phyloP scores from a whole-genome alignment of 2,797 vertebrate genomes.

The Alcedo quadribrachys region DNA sequence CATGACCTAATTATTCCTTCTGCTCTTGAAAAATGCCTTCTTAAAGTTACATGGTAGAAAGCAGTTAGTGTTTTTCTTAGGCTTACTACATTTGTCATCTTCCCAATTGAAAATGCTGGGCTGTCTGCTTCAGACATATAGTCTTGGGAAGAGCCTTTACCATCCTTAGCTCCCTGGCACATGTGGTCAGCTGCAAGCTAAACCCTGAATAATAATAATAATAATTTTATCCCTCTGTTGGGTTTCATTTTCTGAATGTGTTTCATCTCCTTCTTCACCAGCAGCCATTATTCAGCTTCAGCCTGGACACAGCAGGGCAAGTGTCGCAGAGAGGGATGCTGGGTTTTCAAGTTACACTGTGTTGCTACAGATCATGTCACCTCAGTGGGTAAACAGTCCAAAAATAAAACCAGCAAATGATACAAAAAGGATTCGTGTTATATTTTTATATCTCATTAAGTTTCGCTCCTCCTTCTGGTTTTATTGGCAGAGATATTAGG shows the following conservation, averaged over 20 bases:
- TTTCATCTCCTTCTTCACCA: conserved; percentile 48
- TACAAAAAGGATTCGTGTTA: conserved; percentile 66
- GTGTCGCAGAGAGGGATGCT: conserved; percentile 40
- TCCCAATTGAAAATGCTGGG: conserved; percentile 42
- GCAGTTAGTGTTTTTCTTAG: conserved; percentile 31
- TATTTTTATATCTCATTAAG: conserved; percentile 48
- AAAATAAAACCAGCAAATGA: conserved; percentile 71
- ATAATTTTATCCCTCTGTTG: conserved; percentile 64
- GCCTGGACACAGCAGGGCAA: conserved; percentile 50
- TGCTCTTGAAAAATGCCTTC: neutral
- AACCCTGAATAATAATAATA: conserved; percentile 56
- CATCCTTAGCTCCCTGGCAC: conserved; percentile 26
- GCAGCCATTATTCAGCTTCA: conserved; percentile 62
- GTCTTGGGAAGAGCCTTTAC: neutral
- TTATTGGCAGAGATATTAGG: conserved; percentile 12
- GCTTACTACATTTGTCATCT: conserved; percentile 21
- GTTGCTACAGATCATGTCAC: conserved; percentile 71
- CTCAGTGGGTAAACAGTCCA: conserved; percentile 66
- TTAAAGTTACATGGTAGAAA: conserved; percentile 24
- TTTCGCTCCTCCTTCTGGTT: neutral
- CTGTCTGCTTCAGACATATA: neutral
- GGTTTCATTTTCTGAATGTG: conserved; percentile 60
- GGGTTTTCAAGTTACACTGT: conserved; percentile 45
- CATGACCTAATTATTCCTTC: neutral
- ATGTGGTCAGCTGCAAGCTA: conserved; percentile 59